Base-by-base conservation (phyloP, 53 echinoderm and acorn worm species). In the Temnopleurus reevesii region DNA sequence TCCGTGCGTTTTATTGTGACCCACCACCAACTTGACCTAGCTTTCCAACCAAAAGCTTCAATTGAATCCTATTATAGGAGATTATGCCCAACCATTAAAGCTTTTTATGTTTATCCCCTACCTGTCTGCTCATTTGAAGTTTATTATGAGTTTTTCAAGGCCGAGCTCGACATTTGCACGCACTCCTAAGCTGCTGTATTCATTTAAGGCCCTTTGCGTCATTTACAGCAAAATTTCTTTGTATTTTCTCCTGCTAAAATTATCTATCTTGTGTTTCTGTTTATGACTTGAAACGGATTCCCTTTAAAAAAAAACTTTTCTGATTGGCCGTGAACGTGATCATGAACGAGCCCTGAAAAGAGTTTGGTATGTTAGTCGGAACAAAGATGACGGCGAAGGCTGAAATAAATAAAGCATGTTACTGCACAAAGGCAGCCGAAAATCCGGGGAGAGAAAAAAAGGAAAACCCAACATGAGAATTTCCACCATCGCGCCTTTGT, bases 271-370 rank as follows among this genome's bases (percentile, higher is more conserved):
- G 36, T 26, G 71, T 71, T 41, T 71, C 71, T 38, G n/a, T 41
- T 38, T 36, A 8, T 71, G 38, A 38, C 71, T 71, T 71, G 8
- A 71, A 71, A 41, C 36, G 71, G 71, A 41, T 71, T 41, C 8
- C 15, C 4, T 17, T 19, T 6, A 41, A 41, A n/a, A n/a, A n/a
- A n/a, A n/a, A 71, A 71, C 71, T 71, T 79, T 49, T 79, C 28
- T 79, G 79, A 79, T 49, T 47, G 79, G 66, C 71, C 53, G 88
- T 87, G 88, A 87, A 87, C 88, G 88, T 87, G 88, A 87, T 87
- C 88, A 64, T 30, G 88, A 66, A 53, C 46, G 30, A 28, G 25
- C 31, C n/a, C 23, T 87, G 88, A 66, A 87, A 87, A 38, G 71
- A 66, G 46, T 46, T 33, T 66, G 88, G 88, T 87, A 87, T 87